These are phyloP conservation scores for Cotesia typhae DNA, from an alignment of 1,140 invertebrate species.

Conservation along the genomic window DNA sequence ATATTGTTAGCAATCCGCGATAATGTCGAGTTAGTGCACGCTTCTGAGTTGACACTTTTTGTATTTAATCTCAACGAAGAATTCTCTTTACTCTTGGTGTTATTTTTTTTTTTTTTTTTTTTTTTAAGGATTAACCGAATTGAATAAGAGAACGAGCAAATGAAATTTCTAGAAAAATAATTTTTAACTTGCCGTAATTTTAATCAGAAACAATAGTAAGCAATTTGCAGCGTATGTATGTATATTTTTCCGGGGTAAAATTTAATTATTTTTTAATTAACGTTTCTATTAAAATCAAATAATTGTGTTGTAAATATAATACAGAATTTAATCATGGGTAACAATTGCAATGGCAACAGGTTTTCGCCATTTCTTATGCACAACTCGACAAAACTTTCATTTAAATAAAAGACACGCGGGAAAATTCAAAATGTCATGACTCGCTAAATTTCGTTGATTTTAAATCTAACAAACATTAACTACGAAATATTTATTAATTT, in stretches of 20 bases:
- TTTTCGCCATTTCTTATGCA: not conserved
- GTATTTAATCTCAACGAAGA: not conserved
- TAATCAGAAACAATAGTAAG: not conserved
- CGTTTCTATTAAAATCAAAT: too few relatives aligned
- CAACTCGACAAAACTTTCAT: not conserved
- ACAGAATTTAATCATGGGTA: not conserved
- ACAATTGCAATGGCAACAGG: too few relatives aligned
- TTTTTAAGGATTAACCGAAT: slow-evolving; percentile 13
- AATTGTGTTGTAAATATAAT: not conserved
- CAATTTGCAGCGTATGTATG: too few relatives aligned
- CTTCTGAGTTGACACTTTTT: not conserved
- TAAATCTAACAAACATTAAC: not conserved
- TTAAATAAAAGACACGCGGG: slow-evolving; percentile 10
- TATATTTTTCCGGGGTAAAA: too few relatives aligned
- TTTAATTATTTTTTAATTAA: too few relatives aligned
- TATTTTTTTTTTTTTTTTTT: not conserved
- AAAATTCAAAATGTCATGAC: slow-evolving; percentile 21
- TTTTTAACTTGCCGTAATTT: not conserved
- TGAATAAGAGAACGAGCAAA: not conserved
- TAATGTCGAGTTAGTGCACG: slow-evolving; percentile 17
- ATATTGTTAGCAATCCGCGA: slow-evolving; percentile 17
- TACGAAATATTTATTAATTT: not conserved
- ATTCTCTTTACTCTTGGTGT: not conserved
- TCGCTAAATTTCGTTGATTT: not conserved
- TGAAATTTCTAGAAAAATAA: slow-evolving; percentile 7